These are phyloP conservation scores for Phymastichus coffea DNA, from an alignment of 1,140 invertebrate species.

Conservation along the genomic window DNA sequence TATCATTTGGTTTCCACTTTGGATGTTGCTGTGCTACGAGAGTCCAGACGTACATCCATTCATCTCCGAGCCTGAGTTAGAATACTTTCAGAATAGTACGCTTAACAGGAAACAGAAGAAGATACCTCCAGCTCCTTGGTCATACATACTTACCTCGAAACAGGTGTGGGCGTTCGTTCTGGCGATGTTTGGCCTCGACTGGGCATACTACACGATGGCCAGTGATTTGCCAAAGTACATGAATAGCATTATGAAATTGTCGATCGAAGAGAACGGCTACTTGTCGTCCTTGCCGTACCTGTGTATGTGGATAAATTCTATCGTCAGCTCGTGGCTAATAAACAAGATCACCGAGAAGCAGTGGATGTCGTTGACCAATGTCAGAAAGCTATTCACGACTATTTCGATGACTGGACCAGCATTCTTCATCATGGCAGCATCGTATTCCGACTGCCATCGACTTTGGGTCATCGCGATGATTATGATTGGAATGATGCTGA, in stretches of 20 bases:
- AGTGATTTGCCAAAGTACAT: conserved; percentile 89
- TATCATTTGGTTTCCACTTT: conserved; percentile 51
- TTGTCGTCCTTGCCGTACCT: conserved; percentile 70
- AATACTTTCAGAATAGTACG: neutral
- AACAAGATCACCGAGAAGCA: conserved; percentile 66
- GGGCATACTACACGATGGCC: conserved; percentile 88
- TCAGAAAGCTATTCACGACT: conserved; percentile 72
- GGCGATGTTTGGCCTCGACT: conserved; percentile 73
- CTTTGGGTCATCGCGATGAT: conserved; percentile 54
- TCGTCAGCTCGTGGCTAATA: conserved; percentile 64
- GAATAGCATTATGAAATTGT: conserved; percentile 83
- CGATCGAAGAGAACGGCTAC: conserved; percentile 69
- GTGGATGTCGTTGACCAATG: conserved; percentile 60
- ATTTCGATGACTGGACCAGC: conserved; percentile 70
- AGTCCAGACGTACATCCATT: conserved; percentile 75
- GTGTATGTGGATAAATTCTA: conserved; percentile 71
- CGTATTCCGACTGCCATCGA: conserved; percentile 71
- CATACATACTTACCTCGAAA: neutral
- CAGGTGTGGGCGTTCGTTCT: neutral
- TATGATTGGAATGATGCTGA: conserved; percentile 70
- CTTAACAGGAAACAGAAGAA: neutral
- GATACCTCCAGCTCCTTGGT: neutral
- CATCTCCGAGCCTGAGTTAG: conserved; percentile 49
- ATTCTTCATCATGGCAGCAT: conserved; percentile 75
- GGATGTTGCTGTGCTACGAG: conserved; percentile 70